phyloP scores from a whole-genome alignment of 2,888 invertebrate genomes.

The Mesopsocus fuscifrons region DNA sequence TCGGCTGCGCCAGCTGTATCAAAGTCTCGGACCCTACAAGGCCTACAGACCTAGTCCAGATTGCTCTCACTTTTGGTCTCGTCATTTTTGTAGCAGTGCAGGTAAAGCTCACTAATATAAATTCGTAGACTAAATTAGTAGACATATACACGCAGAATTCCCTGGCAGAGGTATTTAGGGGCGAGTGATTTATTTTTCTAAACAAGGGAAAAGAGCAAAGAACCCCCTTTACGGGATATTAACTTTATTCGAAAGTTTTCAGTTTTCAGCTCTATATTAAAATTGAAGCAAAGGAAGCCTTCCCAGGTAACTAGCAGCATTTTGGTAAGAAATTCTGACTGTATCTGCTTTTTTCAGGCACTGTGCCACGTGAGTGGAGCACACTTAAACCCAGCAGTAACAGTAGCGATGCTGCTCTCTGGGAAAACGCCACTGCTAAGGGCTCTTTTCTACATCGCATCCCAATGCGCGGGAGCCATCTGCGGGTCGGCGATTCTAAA shows the following conservation, averaged over 20 bases:
- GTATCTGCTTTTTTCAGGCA: slow-evolving; percentile 35
- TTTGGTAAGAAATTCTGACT: too few species aligned
- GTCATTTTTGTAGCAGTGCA: slow-evolving; percentile 67
- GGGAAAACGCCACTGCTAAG: slow-evolving; percentile 59
- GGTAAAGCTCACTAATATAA: slow-evolving; percentile 29
- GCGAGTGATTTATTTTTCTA: too few species aligned
- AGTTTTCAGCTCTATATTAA: too few species aligned
- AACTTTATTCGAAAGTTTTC: too few species aligned
- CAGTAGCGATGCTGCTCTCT: slow-evolving; percentile 54
- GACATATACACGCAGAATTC: too few species aligned
- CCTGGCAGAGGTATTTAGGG: too few species aligned
- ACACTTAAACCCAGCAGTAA: slow-evolving; percentile 87
- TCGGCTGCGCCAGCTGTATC: slow-evolving; percentile 68
- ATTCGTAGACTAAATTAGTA: too few species aligned
- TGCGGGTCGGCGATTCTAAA: slow-evolving; percentile 57
- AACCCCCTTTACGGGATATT: too few species aligned
- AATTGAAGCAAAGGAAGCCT: too few species aligned
- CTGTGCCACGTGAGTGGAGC: slow-evolving; percentile 79
- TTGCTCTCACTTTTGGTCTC: slow-evolving; percentile 70
- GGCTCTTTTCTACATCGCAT: slow-evolving; percentile 58
- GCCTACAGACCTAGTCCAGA: slow-evolving; percentile 35
- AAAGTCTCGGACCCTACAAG: slow-evolving; percentile 28
- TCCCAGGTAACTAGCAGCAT: too few species aligned
- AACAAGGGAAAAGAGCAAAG: too few species aligned
- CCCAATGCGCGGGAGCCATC: slow-evolving; percentile 66